These are phyloP conservation scores for Echeneis naucrates DNA, from an alignment of 2,797 vertebrate genomes.

Conservation along the genomic window DNA sequence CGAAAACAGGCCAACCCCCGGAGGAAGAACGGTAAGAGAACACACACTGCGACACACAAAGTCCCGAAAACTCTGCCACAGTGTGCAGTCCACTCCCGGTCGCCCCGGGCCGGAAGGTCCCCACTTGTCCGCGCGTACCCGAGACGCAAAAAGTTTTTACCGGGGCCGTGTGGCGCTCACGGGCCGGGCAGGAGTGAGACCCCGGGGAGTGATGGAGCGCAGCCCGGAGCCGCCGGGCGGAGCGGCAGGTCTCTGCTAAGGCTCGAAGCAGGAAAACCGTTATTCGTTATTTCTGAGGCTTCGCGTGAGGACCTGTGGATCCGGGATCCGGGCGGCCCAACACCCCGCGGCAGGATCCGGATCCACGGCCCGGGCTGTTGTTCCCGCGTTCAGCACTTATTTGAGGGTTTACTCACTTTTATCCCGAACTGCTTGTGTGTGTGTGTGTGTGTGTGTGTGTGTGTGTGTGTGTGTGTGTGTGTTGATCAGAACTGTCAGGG, in stretches of 20 bases:
- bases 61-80: neutral
- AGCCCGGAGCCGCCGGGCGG: neutral
- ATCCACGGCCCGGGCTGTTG: no score
- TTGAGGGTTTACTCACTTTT: neutral
- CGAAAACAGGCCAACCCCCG: constrained; percentile 97
- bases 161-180: neutral
- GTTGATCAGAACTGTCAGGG: neutral
- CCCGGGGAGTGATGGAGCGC: constrained; percentile 1
- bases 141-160: constrained; percentile 23
- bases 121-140: neutral
- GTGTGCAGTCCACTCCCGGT: neutral
- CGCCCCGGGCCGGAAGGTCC: constrained; percentile 1
- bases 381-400: neutral
- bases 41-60: neutral
- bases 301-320: neutral
- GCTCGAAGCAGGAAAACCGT: constrained; percentile 2
- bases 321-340: neutral
- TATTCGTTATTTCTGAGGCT: constrained; percentile 12
- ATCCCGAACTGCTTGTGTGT: neutral
- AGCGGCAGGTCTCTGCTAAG: neutral
- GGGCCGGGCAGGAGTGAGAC: no score
- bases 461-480: no score
- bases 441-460: no score
- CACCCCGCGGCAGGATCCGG: no score
- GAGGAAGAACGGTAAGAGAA: constrained; percentile 93